phyloP scores from a whole-genome alignment of 2,797 vertebrate genomes.

The Borostomias antarcticus region DNA sequence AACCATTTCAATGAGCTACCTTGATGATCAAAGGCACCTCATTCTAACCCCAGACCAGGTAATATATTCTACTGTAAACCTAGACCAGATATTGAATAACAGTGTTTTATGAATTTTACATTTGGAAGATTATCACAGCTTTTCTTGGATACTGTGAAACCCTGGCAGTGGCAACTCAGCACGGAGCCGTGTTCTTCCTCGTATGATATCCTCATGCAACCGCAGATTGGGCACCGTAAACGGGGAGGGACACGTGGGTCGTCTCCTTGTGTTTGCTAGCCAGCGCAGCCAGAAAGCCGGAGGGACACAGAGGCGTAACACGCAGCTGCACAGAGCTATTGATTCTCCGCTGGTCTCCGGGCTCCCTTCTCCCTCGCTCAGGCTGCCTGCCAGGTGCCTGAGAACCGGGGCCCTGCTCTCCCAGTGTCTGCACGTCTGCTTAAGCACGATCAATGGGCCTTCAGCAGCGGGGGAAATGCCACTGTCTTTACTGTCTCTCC shows the following conservation, averaged over 20 bases:
- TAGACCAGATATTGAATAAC: conserved; percentile 28
- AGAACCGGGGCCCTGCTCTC: conserved; percentile 73
- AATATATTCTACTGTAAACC: conserved; percentile 33
- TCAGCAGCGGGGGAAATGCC: conserved; percentile 66
- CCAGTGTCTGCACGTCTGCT: conserved; percentile 78
- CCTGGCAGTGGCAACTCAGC: conserved; percentile 37
- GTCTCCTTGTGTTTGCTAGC: conserved; percentile 67
- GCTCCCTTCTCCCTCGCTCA: conserved; percentile 71
- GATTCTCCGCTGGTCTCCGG: conserved; percentile 75
- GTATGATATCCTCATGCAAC: conserved; percentile 51
- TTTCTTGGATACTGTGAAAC: conserved; percentile 31
- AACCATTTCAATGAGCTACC: not conserved
- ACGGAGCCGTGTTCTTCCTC: conserved; percentile 38
- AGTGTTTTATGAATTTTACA: conserved; percentile 32
- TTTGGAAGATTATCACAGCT: conserved; percentile 34
- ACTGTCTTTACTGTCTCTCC: conserved; percentile 72
- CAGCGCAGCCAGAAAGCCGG: conserved; percentile 51
- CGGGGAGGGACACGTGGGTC: conserved; percentile 70
- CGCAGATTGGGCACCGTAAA: conserved; percentile 68
- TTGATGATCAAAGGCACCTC: too few species aligned
- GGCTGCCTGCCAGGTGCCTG: conserved; percentile 76
- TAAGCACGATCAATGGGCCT: conserved; percentile 79
- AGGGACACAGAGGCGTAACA: conserved; percentile 73
- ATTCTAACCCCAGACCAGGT: too few species aligned
- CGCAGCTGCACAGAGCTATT: conserved; percentile 76